phyloP scores from a whole-genome alignment of 2,797 vertebrate species.

The Acanthurus leucopareius region DNA sequence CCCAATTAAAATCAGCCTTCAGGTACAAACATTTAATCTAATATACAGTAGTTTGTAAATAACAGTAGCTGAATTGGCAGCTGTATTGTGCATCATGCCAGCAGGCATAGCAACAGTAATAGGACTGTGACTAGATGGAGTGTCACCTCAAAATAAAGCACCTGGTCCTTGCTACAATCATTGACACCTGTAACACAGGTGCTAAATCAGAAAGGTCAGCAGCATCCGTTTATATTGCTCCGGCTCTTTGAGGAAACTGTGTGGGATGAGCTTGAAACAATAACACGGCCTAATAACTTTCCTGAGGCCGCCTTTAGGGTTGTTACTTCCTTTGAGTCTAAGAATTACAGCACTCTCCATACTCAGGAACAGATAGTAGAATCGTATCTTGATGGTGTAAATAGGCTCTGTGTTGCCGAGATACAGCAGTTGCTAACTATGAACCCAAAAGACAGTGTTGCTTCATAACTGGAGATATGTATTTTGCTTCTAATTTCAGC shows the following conservation, averaged over 20 bases:
- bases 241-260: slow-evolving; percentile 68
- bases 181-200: slow-evolving; percentile 64
- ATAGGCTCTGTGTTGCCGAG: slow-evolving; percentile 50
- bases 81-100: slow-evolving; percentile 29
- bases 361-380: slow-evolving; percentile 67
- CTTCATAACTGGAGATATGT: slow-evolving; percentile 31
- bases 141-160: slow-evolving; percentile 33
- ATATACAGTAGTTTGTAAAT: slow-evolving; percentile 44
- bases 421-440: slow-evolving; percentile 65
- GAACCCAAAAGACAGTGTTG: slow-evolving; percentile 65
- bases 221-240: slow-evolving; percentile 52
- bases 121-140: slow-evolving; percentile 57
- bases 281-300: slow-evolving; percentile 76
- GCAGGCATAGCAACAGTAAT: slow-evolving; percentile 20
- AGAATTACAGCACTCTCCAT: slow-evolving; percentile 61
- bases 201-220: slow-evolving; percentile 75
- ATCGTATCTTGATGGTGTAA: slow-evolving; percentile 66
- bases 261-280: slow-evolving; percentile 75
- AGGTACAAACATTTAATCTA: slow-evolving; percentile 45
- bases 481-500: slow-evolving; percentile 6
- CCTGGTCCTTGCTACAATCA: slow-evolving; percentile 29
- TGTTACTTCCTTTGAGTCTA: slow-evolving; percentile 65
- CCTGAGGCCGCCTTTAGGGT: slow-evolving; percentile 67
- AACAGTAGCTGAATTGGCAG: slow-evolving; percentile 36
- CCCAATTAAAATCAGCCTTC: slow-evolving; percentile 16